Evolutionary conservation across 2,113 vertebrate genomes (phyloP).

Genomic region (Aspidoscelis tigris): DNA sequence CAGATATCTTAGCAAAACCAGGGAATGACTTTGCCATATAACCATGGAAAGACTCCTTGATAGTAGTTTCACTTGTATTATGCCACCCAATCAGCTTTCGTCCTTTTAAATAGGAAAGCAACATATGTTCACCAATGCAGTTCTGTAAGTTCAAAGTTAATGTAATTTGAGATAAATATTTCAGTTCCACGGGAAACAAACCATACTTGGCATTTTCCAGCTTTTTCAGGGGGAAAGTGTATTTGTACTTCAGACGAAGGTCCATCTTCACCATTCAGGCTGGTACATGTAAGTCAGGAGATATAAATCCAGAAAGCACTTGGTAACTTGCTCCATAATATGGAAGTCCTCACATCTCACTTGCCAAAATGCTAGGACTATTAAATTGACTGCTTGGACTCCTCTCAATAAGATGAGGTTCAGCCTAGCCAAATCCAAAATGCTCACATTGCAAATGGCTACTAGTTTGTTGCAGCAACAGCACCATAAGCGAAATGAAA

Average conservation of each 20-base stretch:
- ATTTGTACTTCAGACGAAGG: neutral
- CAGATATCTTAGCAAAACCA: neutral
- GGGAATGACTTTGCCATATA: neutral
- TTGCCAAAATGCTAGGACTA: neutral
- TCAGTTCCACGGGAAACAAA: neutral
- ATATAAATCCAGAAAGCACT: constrained; percentile 8
- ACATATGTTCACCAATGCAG: neutral
- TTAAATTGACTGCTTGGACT: neutral
- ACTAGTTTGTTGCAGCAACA: constrained; percentile 32
- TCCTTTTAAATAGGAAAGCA: neutral
- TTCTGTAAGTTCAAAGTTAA: neutral
- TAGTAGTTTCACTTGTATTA: neutral
- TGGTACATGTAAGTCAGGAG: accelerated
- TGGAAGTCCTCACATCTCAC: neutral
- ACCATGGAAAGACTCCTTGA: too few relatives aligned
- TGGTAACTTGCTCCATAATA: constrained; percentile 25
- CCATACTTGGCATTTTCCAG: neutral
- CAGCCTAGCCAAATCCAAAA: constrained; percentile 32
- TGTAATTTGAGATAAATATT: neutral
- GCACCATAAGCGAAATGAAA: constrained; percentile 6
- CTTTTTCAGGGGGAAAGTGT: too few relatives aligned
- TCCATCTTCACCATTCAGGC: neutral
- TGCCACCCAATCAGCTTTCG: neutral
- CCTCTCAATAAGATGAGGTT: constrained; percentile 37
- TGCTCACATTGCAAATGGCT: constrained; percentile 27